phyloP scores from a whole-genome alignment of 2,797 vertebrate species.

The Chaunax sp. region DNA sequence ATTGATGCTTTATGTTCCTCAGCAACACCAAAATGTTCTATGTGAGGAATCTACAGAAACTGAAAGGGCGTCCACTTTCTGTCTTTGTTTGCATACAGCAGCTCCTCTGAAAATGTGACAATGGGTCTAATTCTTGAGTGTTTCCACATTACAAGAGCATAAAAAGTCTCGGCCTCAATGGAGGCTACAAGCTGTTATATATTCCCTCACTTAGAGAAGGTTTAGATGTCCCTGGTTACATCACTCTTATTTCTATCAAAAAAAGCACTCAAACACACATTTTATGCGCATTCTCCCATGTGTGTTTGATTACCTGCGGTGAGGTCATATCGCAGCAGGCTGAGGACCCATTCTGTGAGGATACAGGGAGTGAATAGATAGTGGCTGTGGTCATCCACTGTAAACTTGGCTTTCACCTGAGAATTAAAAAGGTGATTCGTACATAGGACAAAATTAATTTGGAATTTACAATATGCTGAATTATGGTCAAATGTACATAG shows the following conservation, averaged over 20 bases:
- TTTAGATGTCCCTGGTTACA: not conserved
- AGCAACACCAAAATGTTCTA: constrained; percentile 14
- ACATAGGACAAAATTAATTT: not conserved
- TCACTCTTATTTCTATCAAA: not conserved
- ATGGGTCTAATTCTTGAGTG: not conserved
- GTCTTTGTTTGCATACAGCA: constrained; percentile 25
- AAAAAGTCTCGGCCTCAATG: not conserved
- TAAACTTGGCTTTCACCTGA: constrained; percentile 93
- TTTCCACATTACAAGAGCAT: not conserved
- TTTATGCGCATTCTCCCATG: too few species aligned
- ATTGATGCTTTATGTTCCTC: constrained; percentile 28
- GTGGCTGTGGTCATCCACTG: constrained; percentile 94
- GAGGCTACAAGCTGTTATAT: not conserved
- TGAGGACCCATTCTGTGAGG: constrained; percentile 97
- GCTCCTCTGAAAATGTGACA: constrained; percentile 9
- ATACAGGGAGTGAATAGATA: constrained; percentile 96
- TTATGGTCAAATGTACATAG: fast-evolving
- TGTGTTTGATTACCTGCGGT: constrained; percentile 87
- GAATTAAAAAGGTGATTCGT: not conserved
- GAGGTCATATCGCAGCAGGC: constrained; percentile 94
- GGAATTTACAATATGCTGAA: not conserved
- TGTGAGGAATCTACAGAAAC: constrained; percentile 12
- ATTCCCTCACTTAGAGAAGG: not conserved
- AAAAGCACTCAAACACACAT: not conserved
- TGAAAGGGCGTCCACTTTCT: constrained; percentile 12